Evolutionary conservation across 2,113 vertebrate genomes (phyloP), one percentile per base, ranked within the genome.

Genomic region (Chaetorhynchus papuensis): DNA sequence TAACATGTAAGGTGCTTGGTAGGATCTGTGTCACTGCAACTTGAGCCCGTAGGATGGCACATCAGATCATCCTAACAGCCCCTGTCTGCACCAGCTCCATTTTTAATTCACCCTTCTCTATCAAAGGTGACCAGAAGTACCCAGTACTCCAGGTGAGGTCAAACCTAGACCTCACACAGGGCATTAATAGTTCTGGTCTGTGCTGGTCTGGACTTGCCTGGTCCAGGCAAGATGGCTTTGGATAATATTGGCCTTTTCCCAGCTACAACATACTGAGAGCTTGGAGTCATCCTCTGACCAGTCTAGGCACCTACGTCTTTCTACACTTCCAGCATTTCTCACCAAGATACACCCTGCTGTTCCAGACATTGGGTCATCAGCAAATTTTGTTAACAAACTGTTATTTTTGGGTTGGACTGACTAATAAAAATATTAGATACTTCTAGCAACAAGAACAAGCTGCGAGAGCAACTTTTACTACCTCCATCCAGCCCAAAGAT

Each of bases 361-460:
- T 87, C 81, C 74, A 97, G 95, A 94, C 93, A 33, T 82, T 82
- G 91, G 87, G 37, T 95, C 91, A 94, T 91, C 80, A 87, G 69
- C 76, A 91, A 31, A 84, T 94, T 60, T 89, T 60, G 11, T 78
- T 83, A 71, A 83, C 42, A 86, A 85, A 50, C 54, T 74, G 50
- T 80, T 94, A 70, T 81, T 87, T 93, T 90, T 16, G 89, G 94
- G 80, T 80, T 93, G 89, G 72, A 63, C 44, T 57, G 50, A 89
- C 59, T 89, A 94, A 89, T 39, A 74, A 83, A 86, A 87, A 47
- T 37, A 66, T 23, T n/a, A 59, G 87, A 70, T 74, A 70, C 45
- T 95, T 86, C n/a, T 61, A 71, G 60, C 53, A 68, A 33, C 56
- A 64, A 79, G 61, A 84, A 31, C 72, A 82, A 15, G 45, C 22